Percentiles rank a stretch among this genome's conserved stretches.
These are phyloP conservation scores for Neomicropteryx cornuta DNA, from an alignment of 1,140 invertebrate genomes.

Conservation along the genomic window DNA sequence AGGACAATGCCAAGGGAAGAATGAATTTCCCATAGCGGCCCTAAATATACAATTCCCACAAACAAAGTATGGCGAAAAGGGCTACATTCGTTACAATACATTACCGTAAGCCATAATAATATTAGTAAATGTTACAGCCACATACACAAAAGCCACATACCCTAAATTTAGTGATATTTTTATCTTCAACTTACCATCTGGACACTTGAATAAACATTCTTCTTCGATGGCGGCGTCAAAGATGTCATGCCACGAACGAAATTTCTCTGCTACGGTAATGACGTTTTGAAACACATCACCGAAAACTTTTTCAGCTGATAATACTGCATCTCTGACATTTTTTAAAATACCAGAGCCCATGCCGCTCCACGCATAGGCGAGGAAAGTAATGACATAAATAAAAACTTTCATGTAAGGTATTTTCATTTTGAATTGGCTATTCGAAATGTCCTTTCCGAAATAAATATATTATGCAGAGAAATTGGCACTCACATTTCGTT, in stretches of 20 bases:
- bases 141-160: conserved; percentile 9
- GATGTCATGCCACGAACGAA: conserved; percentile 66
- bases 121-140: background rate
- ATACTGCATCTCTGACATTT: conserved; percentile 66
- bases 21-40: background rate
- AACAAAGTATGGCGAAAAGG: background rate
- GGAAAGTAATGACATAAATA: conserved; percentile 61
- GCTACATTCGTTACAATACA: background rate
- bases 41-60: background rate
- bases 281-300: conserved; percentile 63
- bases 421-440: too few species aligned
- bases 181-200: conserved; percentile 42
- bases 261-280: conserved; percentile 62
- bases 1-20: background rate
- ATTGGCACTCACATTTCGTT: too few species aligned
- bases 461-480: too few species aligned
- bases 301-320: conserved; percentile 64
- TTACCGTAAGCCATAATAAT: background rate
- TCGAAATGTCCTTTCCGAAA: too few species aligned
- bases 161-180: conserved; percentile 6
- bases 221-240: conserved; percentile 77
- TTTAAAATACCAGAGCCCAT: conserved; percentile 62
- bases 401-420: conserved; percentile 63
- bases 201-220: conserved; percentile 65
- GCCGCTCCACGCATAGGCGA: conserved; percentile 67